Evolutionary conservation across 2,888 invertebrate genomes (phyloP).

Genomic region (Kryphioiulus occultus): DNA sequence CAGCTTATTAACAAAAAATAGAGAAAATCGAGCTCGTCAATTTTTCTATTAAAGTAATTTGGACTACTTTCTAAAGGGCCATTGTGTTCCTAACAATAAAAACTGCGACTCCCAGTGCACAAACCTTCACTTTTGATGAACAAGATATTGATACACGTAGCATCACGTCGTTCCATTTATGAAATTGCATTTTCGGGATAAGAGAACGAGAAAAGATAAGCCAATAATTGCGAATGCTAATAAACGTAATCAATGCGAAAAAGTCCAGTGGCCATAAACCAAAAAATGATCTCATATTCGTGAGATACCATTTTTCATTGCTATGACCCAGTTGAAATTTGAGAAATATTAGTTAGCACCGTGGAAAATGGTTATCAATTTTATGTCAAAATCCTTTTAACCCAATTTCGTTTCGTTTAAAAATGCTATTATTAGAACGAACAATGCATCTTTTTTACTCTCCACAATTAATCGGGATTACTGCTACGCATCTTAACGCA

Average conservation of each 20-base stretch:
- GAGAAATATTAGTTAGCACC: not conserved
- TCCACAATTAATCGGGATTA: not conserved
- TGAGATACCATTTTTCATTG: not conserved
- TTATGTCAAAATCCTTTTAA: constrained; percentile 17
- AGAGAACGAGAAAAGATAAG: not conserved
- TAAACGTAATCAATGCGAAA: not conserved
- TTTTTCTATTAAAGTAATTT: not conserved
- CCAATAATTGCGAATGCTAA: not conserved
- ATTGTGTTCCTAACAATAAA: constrained; percentile 23
- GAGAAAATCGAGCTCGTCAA: not conserved
- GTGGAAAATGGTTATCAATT: constrained; percentile 15
- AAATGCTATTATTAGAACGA: not conserved
- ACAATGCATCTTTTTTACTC: not conserved
- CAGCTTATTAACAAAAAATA: not conserved
- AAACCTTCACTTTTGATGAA: not conserved
- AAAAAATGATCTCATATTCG: not conserved
- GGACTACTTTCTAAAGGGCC: not conserved
- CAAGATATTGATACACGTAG: not conserved
- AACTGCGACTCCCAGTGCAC: not conserved
- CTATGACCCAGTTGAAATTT: not conserved
- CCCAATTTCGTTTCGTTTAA: constrained; percentile 16
- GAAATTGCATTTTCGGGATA: not conserved
- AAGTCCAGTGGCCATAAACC: not conserved
- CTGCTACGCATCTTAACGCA: not conserved
- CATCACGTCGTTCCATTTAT: not conserved